Base-by-base conservation (phyloP, 1,140 invertebrate species). In the Coenobita brevimanus region DNA sequence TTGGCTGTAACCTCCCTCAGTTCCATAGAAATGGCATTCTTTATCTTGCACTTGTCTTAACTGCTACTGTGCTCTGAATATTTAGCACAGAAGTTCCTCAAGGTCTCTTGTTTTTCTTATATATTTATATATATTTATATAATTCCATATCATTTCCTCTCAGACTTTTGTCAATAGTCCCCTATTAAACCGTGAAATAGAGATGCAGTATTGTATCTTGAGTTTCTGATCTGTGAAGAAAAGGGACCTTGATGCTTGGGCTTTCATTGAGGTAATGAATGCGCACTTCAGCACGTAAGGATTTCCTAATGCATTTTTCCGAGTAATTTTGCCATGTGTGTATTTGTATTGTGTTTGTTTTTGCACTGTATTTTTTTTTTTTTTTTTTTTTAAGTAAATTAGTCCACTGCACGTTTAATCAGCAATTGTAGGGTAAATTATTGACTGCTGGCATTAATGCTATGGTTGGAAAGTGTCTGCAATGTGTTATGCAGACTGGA, bases 181-280 rank as follows among this genome's bases (percentile, higher is more conserved):
- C 84, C 84, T 41, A 71, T 81, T 50, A 79, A 80, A 71, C 78
- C 38, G 71, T 85, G 84, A 87, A 80, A 79, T 87, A 87, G 84
- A 87, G 84, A 87, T 87, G 75, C 84, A 69, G 84, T 50, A 80
- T 87, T 87, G 84, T 87, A 87, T 87, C 84, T 87, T 85, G 78
- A 86, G 75, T 87, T 87, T 87, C 84, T 87, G 84, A 87, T 80
- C 80, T 82, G 62, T 87, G 84, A 87, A 87, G 84, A 87, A 87
- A 83, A 80, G 79, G 60, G 30, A 87, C 84, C 76, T 80, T 81
- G 84, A 87, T 87, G 84, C 84, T 87, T 87, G 84, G 78, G 84
- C 76, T 80, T 87, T 87, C 78, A 30, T 79, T 36, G 17, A 27
- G 54, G 33, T 69, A 27, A 46, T 21, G 36, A 46, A 13, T 46